phyloP scores from a whole-genome alignment of 2,113 vertebrate species.

The Crypturellus undulatus region DNA sequence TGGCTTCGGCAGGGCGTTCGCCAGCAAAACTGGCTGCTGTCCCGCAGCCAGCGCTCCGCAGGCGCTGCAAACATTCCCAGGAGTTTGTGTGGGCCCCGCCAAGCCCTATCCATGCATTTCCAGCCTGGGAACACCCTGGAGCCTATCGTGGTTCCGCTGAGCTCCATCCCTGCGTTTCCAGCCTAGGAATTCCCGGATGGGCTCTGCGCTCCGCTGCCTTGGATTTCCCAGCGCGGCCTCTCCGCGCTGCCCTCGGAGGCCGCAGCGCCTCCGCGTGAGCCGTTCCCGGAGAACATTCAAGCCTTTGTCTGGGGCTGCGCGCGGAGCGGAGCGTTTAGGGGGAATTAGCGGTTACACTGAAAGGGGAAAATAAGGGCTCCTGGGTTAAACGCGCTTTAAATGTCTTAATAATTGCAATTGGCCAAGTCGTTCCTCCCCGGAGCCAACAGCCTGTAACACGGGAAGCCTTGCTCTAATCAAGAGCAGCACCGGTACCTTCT shows the following conservation, averaged over 20 bases:
- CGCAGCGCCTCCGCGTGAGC: neutral
- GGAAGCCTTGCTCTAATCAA: conserved; percentile 70
- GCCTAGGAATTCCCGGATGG: neutral
- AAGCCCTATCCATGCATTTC: neutral
- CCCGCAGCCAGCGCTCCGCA: accelerated
- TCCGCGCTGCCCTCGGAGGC: neutral
- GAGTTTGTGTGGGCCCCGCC: neutral
- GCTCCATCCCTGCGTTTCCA: neutral
- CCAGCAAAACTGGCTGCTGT: neutral
- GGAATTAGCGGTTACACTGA: conserved; percentile 65
- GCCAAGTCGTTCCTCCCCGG: conserved; percentile 61
- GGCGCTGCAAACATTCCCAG: neutral
- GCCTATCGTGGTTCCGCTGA: neutral
- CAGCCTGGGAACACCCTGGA: neutral
- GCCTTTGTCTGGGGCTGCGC: conserved; percentile 51
- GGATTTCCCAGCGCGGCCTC: neutral
- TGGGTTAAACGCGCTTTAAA: conserved; percentile 74
- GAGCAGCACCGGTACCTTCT: conserved; percentile 65
- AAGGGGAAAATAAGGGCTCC: conserved; percentile 62
- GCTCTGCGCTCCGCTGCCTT: neutral
- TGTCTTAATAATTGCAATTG: conserved; percentile 76
- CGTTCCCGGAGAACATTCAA: conserved; percentile 52
- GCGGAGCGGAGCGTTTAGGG: conserved; percentile 47
- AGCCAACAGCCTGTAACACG: conserved; percentile 71
- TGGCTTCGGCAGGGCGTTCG: neutral